A percentile compares a stretch with the other conserved stretches of the same genome.
Conservation (phyloP, 2,113 vertebrate species). For the Neomonachus schauinslandi region DNA sequence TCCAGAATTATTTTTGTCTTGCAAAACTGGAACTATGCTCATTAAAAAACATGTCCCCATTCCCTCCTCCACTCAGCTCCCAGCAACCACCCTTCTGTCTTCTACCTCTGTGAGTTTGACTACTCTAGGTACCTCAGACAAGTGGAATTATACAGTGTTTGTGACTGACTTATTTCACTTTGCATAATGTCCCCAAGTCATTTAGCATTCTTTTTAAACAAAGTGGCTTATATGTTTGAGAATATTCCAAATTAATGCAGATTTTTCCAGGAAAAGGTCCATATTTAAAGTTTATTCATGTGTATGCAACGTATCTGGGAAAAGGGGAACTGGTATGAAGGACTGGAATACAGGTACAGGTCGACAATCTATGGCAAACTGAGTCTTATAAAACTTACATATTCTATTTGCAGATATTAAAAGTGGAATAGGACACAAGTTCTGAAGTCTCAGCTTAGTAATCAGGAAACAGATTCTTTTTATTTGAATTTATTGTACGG, state of each 20-base stretch:
- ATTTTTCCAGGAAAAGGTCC: not conserved
- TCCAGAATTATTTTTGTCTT: not conserved
- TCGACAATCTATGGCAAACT: not conserved
- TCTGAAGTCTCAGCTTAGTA: constrained; percentile 21
- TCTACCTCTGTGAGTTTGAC: not conserved
- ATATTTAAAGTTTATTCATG: not conserved
- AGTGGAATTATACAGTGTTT: not conserved
- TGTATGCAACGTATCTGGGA: not conserved
- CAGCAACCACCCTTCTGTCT: not conserved
- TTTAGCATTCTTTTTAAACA: not conserved
- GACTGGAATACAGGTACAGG: not conserved
- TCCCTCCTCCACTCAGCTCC: not conserved
- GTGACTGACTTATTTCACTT: not conserved
- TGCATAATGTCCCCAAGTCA: not conserved
- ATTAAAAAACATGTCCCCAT: not conserved
- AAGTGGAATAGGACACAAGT: not conserved
- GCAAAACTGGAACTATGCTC: not conserved
- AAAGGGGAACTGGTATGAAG: not conserved
- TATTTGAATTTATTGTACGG: not conserved
- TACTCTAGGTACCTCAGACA: not conserved
- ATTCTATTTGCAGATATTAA: not conserved
- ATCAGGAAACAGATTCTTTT: not conserved
- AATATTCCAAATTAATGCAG: not conserved
- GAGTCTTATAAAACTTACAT: not conserved
- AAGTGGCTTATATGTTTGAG: not conserved